Base-by-base conservation (phyloP, 2,888 invertebrate genomes). In the Drosophila robusta region DNA sequence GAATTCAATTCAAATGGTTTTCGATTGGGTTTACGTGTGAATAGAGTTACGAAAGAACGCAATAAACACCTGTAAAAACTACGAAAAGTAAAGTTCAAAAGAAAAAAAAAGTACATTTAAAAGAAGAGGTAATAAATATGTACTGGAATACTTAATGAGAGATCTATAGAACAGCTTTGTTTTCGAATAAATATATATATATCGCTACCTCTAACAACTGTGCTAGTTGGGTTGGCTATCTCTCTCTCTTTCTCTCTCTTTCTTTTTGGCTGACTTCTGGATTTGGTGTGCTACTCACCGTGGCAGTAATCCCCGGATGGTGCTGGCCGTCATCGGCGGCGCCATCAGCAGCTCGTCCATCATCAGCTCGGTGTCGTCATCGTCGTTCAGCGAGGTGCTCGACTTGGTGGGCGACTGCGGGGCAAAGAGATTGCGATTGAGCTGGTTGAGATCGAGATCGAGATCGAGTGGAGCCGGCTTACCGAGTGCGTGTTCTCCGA, bases 321-420 rank as follows among this genome's bases (percentile, higher is more conserved):
- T 94, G 45, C 95, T 95, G 75, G 95, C 95, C n/a, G 95, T 95
- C 87, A 96, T 95, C 0, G 95, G 95, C 0, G 95, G 95, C 8
- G 95, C 95, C 95, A 96, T 95, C 44, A 96, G 91, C 5, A 96
- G 93, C 83, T 96, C 96, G 79, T 96, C 96, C 96, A 96, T 96
- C 95, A 96, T 95, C 50, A 96, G 93, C 82, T 96, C 96, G 0
- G 95, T 95, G 63, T 96, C 96, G 80, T 96, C 96, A 77, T 95
- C 95, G 72, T 95, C 95, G 63, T 95, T 95, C 0, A 95, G 94
- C 11, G 95, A 94, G 44, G 94, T 94, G 38, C 94, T 94, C 26
- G 92, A 92, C 92, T 94, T 94, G 65, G 94, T 95, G 49, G 94
- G 94, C 2, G 94, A 94, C 94, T 94, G 91, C 61, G 88, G 86